Conservation (phyloP, 92 coral and sea anemone genomes). For the Zoanthus solanderi region DNA sequence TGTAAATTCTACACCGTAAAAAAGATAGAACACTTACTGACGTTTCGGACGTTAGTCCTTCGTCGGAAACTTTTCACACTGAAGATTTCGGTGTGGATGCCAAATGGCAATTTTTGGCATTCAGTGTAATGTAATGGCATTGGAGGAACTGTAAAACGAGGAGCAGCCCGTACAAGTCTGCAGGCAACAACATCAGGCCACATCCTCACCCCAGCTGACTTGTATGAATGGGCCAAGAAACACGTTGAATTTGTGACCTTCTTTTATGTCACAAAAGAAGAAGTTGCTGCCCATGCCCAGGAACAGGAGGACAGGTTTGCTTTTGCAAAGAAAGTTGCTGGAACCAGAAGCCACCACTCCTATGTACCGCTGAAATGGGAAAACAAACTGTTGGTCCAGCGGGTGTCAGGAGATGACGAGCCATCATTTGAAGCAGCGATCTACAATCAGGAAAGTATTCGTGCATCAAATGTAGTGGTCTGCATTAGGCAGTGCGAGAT, state of each 20-base stretch:
- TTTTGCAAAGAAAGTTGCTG: constrained; percentile 14
- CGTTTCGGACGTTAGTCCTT: too few species aligned
- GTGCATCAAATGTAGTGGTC: not conserved
- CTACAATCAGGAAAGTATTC: not conserved
- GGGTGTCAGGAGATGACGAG: constrained; percentile 26
- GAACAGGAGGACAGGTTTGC: constrained; percentile 35
- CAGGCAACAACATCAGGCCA: constrained; percentile 33
- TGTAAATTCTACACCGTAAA: too few species aligned
- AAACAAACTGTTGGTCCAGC: constrained; percentile 23
- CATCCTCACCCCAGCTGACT: constrained; percentile 35
- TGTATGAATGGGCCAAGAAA: constrained; percentile 26
- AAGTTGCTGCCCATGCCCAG: constrained; percentile 37
- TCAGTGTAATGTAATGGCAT: constrained; percentile 32
- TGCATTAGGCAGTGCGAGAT: constrained; percentile 26
- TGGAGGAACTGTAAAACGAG: constrained; percentile 24
- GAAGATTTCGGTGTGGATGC: constrained; percentile 20
- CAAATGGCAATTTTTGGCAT: constrained; percentile 19
- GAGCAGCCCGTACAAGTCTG: constrained; percentile 23
- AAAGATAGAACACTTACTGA: too few species aligned
- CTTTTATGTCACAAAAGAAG: constrained; percentile 38
- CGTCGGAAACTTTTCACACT: not conserved
- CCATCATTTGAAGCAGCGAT: constrained; percentile 31
- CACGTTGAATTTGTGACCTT: constrained; percentile 22
- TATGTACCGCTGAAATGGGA: constrained; percentile 26
- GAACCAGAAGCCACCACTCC: constrained; percentile 36